Evolutionary conservation across 2,888 invertebrate species (phyloP).

Genomic region (Ennomos quercinarius): DNA sequence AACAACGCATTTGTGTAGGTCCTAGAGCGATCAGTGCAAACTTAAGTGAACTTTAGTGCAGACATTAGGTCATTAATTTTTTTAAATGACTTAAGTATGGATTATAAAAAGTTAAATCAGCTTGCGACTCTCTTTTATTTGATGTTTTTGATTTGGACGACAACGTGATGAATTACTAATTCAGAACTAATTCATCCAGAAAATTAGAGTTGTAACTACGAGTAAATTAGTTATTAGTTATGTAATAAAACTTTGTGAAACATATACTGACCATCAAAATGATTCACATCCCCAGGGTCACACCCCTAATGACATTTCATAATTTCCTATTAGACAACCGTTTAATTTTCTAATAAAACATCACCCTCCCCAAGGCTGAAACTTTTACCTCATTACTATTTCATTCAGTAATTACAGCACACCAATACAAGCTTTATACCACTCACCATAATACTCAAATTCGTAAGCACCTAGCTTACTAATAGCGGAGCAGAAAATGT

Average conservation of each 20-base stretch:
- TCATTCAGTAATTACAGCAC: not conserved
- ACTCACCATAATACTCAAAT: constrained; percentile 43
- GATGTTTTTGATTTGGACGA: too few species aligned
- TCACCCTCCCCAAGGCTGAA: constrained; percentile 13
- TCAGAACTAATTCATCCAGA: too few species aligned
- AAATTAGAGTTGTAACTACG: not conserved
- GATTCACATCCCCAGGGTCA: constrained; percentile 5
- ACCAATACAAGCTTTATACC: constrained; percentile 35
- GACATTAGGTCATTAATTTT: too few species aligned
- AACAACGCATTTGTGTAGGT: too few species aligned
- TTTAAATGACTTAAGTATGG: too few species aligned
- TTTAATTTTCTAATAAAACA: constrained; percentile 21
- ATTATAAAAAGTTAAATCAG: too few species aligned
- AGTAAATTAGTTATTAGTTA: too few species aligned
- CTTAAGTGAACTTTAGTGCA: too few species aligned
- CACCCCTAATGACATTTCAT: constrained; percentile 31
- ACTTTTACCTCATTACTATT: constrained; percentile 15
- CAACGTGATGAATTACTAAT: too few species aligned
- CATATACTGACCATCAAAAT: constrained; percentile 1
- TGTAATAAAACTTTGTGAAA: not conserved
- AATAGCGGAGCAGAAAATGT: constrained; percentile 40
- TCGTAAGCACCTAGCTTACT: constrained; percentile 33
- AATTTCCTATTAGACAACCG: constrained; percentile 32
- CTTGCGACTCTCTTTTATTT: too few species aligned
- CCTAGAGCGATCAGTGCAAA: too few species aligned